Percentiles rank a stretch among this genome's conserved stretches.
Conservation (phyloP, 2,113 vertebrate species). For the Cnemophilus loriae region DNA sequence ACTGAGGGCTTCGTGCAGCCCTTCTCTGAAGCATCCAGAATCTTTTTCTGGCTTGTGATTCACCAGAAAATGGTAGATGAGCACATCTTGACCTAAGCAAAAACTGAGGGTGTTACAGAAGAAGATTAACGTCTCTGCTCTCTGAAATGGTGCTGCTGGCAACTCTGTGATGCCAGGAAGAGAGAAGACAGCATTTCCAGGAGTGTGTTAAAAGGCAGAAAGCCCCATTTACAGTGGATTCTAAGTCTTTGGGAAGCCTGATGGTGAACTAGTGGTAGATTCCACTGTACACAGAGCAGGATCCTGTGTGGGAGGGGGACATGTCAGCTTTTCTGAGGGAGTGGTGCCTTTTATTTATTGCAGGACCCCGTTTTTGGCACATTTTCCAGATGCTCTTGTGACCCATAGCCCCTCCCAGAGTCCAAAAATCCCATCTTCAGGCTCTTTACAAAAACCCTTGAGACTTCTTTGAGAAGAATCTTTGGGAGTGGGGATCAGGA, state of each 20-base stretch:
- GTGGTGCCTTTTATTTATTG: neutral
- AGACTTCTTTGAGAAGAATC: neutral
- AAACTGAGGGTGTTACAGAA: neutral
- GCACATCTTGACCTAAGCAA: constrained; percentile 22
- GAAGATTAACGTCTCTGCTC: neutral
- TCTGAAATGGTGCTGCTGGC: neutral
- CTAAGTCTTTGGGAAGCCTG: neutral
- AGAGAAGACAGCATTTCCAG: neutral
- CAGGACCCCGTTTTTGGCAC: neutral
- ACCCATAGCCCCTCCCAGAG: neutral
- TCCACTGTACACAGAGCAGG: neutral
- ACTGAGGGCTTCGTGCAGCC: constrained; percentile 23
- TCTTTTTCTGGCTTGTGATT: constrained; percentile 55
- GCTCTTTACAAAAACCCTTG: neutral
- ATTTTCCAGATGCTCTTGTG: neutral
- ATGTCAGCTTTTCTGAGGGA: neutral
- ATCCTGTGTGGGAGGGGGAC: rapidly evolving
- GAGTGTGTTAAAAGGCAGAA: neutral
- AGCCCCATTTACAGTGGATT: neutral
- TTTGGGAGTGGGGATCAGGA: neutral
- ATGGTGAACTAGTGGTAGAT: neutral
- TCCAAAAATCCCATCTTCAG: neutral
- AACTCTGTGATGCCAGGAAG: neutral
- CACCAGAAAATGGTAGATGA: constrained; percentile 43
- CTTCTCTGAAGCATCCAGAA: constrained; percentile 19